Percentiles rank a stretch among this genome's conserved stretches.
Conservation (phyloP, 1,140 invertebrate species). For the Ruditapes philippinarum region DNA sequence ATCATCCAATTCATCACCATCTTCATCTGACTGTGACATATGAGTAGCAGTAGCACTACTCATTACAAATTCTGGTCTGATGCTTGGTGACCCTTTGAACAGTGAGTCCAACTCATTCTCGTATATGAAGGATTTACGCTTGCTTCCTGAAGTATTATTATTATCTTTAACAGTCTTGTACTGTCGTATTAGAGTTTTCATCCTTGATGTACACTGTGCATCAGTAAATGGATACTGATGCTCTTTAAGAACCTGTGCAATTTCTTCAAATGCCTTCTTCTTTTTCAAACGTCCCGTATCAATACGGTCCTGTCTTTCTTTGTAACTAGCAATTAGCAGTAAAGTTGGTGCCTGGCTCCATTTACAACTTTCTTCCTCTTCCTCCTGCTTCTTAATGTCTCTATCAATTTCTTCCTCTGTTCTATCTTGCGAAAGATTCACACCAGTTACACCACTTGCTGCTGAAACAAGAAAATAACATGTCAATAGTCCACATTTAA, state of each 20-base stretch:
- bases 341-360: not conserved
- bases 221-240: not conserved
- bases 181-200: slow-evolving; percentile 2
- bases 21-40: not conserved
- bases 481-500: too few species aligned
- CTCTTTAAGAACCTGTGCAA: not conserved
- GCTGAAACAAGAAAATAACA: slow-evolving; percentile 2
- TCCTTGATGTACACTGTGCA: not conserved
- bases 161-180: slow-evolving; percentile 32
- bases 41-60: not conserved
- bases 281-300: not conserved
- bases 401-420: slow-evolving; percentile 4
- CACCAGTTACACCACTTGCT: slow-evolving; percentile 11
- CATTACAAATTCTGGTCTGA: not conserved
- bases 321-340: slow-evolving; percentile 1
- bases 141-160: not conserved
- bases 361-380: slow-evolving; percentile 19
- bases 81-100: not conserved
- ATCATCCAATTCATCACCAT: not conserved
- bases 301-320: not conserved
- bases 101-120: slow-evolving; percentile 7
- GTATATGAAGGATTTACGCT: not conserved
- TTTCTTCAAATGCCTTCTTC: not conserved
- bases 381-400: not conserved
- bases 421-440: slow-evolving; percentile 2